These are phyloP conservation scores for Euleptes europaea DNA, from an alignment of 2,113 vertebrate genomes.

Conservation along the genomic window DNA sequence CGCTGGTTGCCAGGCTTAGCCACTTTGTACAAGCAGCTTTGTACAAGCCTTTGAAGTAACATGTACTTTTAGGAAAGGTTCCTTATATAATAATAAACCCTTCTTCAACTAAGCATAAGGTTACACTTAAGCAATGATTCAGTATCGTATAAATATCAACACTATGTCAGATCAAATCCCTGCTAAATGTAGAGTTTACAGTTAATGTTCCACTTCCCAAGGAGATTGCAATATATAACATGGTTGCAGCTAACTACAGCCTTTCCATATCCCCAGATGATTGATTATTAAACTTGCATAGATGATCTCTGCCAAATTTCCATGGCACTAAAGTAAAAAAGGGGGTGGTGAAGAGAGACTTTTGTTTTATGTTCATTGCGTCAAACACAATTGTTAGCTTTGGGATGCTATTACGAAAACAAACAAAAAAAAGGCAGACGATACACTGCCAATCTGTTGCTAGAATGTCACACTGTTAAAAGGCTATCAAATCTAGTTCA, in stretches of 20 bases:
- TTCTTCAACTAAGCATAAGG: background rate
- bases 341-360: background rate
- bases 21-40: too few relatives aligned
- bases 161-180: background rate
- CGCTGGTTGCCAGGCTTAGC: too few relatives aligned
- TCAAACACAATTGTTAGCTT: conserved; percentile 9
- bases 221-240: background rate
- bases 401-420: background rate
- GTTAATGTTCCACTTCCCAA: background rate
- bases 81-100: too few relatives aligned
- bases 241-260: background rate
- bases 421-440: background rate
- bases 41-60: too few relatives aligned
- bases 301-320: background rate
- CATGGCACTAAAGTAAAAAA: background rate
- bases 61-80: too few relatives aligned
- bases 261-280: background rate
- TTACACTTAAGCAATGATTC: background rate
- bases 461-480: background rate
- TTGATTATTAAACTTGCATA: background rate
- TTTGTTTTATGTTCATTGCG: background rate
- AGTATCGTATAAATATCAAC: background rate
- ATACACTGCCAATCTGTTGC: background rate
- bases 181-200: background rate
- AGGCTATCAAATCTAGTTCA: conserved; percentile 1